Conservation (phyloP, 2,113 vertebrate species). For the Stigmatopora argus region DNA sequence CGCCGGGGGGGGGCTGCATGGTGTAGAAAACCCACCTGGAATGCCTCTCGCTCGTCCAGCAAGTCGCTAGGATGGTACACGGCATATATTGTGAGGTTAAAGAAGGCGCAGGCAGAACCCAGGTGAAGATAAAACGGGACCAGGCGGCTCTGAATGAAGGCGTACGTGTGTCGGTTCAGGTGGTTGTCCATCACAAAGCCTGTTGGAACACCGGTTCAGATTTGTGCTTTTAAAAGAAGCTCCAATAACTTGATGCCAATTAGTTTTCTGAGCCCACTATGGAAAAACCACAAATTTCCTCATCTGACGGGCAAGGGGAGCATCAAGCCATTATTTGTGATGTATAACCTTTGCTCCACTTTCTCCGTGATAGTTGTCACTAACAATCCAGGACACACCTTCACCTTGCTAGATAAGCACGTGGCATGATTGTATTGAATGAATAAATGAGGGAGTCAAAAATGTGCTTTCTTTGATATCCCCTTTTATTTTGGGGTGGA, state of each 20-base stretch:
- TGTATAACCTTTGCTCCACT: conserved; percentile 1
- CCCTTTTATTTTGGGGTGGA: neutral
- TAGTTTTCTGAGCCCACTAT: too few species aligned
- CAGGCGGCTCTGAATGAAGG: conserved; percentile 73
- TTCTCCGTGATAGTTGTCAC: neutral
- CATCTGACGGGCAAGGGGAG: too few species aligned
- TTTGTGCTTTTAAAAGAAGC: neutral
- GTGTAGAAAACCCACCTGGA: conserved; percentile 61
- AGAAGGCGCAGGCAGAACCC: conserved; percentile 74
- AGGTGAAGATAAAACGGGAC: conserved; percentile 79
- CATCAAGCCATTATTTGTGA: neutral
- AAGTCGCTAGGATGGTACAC: conserved; percentile 70
- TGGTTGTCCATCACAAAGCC: conserved; percentile 76
- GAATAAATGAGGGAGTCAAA: neutral
- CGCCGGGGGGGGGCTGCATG: too few species aligned
- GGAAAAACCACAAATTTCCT: neutral
- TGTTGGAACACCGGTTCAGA: neutral
- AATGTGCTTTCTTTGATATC: neutral
- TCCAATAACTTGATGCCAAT: too few species aligned
- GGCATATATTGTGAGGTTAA: conserved; percentile 75
- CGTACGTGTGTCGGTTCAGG: conserved; percentile 74
- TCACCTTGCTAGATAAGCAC: neutral
- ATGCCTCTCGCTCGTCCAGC: conserved; percentile 63
- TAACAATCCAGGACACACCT: neutral
- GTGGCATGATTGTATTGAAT: neutral